Evolutionary conservation across 92 coral and sea anemone genomes (phyloP).

Genomic region (Hydrozoanthus gracilis): DNA sequence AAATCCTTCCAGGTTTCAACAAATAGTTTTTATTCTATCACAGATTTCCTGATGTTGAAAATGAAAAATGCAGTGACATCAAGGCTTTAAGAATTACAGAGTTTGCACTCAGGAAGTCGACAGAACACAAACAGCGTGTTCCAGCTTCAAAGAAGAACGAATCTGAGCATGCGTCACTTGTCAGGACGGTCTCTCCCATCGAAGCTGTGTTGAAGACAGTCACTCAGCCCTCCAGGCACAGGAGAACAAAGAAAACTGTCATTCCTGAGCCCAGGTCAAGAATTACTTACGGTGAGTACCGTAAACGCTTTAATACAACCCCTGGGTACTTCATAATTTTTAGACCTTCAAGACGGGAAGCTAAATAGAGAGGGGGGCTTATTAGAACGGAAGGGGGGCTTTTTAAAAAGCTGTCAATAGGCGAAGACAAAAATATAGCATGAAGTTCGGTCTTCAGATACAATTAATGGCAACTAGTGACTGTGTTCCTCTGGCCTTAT

Average conservation of each 20-base stretch:
- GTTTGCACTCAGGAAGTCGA: slow-evolving; percentile 40
- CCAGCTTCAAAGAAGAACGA: neutral
- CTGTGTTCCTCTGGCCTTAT: too few species aligned
- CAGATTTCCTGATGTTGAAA: slow-evolving; percentile 18
- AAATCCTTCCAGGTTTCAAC: too few species aligned
- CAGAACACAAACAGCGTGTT: slow-evolving; percentile 16
- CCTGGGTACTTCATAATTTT: too few species aligned
- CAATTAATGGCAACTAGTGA: too few species aligned
- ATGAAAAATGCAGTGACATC: slow-evolving; percentile 15
- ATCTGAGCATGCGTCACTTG: neutral
- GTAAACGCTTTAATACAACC: too few species aligned
- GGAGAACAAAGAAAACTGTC: neutral
- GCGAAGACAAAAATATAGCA: too few species aligned
- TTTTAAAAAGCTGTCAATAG: too few species aligned
- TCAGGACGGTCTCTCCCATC: slow-evolving; percentile 16
- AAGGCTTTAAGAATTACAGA: slow-evolving; percentile 11
- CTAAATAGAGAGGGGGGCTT: too few species aligned
- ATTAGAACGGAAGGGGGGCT: too few species aligned
- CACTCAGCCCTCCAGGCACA: slow-evolving; percentile 7
- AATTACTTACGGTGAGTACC: neutral
- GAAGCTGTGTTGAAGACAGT: slow-evolving; percentile 26
- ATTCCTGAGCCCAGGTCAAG: neutral
- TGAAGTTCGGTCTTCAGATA: too few species aligned
- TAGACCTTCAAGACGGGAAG: too few species aligned
- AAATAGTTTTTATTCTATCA: neutral